Percentiles rank a stretch among this genome's conserved stretches.
These are phyloP conservation scores for Cataglyphis altisquamis DNA, from an alignment of 2,888 invertebrate genomes.

Conservation along the genomic window DNA sequence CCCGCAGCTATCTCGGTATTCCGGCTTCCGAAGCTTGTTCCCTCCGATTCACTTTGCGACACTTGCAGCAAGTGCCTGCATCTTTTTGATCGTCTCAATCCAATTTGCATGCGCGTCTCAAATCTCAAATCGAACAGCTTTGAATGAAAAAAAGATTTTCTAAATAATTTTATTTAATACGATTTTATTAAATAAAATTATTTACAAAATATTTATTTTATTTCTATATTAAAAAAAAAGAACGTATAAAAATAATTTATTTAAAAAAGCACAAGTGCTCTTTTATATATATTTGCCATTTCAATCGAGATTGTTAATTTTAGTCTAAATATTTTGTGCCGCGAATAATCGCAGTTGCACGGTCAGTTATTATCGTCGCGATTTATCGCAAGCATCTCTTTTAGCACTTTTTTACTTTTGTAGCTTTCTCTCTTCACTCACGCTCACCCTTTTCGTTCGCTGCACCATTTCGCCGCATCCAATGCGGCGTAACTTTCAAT, in stretches of 20 bases:
- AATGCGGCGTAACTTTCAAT: conserved; percentile 44
- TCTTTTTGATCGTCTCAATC: conserved; percentile 29
- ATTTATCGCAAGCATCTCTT: conserved; percentile 31
- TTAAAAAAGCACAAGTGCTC: not conserved
- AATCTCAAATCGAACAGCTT: not conserved
- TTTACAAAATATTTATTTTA: not conserved
- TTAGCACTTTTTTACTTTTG: conserved; percentile 17
- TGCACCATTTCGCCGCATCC: conserved; percentile 3
- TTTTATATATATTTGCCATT: not conserved
- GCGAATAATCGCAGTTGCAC: not conserved
- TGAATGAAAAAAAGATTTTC: not conserved
- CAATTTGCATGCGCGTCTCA: not conserved
- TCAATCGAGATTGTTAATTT: not conserved
- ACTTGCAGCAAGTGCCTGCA: conserved; percentile 19
- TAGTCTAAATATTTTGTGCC: not conserved
- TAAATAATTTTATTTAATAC: conserved; percentile 10
- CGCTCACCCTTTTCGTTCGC: not conserved
- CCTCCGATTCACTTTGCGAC: conserved; percentile 51
- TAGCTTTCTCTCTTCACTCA: not conserved
- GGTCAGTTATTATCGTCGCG: conserved; percentile 26
- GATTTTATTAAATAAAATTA: not conserved
- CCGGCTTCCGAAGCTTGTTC: conserved; percentile 15
- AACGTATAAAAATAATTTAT: not conserved
- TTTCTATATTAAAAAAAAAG: not conserved
- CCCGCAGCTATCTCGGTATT: conserved; percentile 45